phyloP scores from a whole-genome alignment of 2,888 invertebrate species.

The Nemotelus pantherinus region DNA sequence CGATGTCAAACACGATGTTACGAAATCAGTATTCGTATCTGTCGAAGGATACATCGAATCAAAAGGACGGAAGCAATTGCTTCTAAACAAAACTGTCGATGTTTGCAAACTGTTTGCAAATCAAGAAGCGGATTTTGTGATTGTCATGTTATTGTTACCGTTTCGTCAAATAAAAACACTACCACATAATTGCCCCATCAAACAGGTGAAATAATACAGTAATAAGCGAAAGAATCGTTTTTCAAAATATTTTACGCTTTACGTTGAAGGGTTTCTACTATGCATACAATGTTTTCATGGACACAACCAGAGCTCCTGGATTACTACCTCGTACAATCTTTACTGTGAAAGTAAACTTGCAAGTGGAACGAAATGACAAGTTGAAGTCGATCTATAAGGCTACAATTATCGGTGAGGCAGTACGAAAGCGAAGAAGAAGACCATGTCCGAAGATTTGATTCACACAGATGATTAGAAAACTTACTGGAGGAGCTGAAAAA shows the following conservation, averaged over 20 bases:
- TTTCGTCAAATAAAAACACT: conserved; percentile 14
- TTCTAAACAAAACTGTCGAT: conserved; percentile 7
- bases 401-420: conserved; percentile 2
- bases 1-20: conserved; percentile 5
- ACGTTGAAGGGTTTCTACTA: conserved; percentile 11
- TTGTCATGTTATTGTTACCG: conserved; percentile 3
- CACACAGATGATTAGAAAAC: neutral
- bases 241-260: neutral
- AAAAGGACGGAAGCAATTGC: conserved; percentile 8
- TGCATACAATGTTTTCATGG: conserved; percentile 9
- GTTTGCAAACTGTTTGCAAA: neutral
- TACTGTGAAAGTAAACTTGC: conserved; percentile 22
- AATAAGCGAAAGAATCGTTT: neutral
- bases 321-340: conserved; percentile 14
- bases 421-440: conserved; percentile 1
- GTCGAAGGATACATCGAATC: conserved; percentile 28
- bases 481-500: neutral
- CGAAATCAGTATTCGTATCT: neutral
- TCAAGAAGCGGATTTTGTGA: conserved; percentile 3
- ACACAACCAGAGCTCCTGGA: conserved; percentile 14
- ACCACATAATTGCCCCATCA: conserved; percentile 4
- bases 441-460: neutral
- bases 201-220: neutral
- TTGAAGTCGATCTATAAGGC: conserved; percentile 10
- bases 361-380: neutral